These are phyloP conservation scores for Zaprionus kolodkinae DNA, from an alignment of 1,140 invertebrate genomes.

Conservation along the genomic window DNA sequence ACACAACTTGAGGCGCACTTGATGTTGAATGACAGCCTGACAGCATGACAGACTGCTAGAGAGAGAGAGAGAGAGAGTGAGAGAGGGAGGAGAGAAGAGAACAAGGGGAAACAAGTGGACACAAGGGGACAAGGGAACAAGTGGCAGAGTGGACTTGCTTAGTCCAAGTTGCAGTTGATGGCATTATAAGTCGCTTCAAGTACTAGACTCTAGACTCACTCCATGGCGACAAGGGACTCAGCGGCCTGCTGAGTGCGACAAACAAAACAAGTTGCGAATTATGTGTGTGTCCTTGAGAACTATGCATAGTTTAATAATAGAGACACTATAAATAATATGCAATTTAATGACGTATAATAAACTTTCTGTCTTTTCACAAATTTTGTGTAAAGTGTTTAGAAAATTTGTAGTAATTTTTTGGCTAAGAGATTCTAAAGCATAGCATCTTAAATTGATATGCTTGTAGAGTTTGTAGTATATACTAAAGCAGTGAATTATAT, in stretches of 20 bases:
- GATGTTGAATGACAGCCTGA: constrained; percentile 13
- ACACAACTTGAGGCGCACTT: constrained; percentile 32
- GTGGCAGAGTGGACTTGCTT: not conserved
- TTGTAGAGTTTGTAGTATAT: no score
- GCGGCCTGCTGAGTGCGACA: no score
- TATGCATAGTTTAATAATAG: not conserved
- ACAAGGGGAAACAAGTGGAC: not conserved
- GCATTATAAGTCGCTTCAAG: constrained; percentile 3
- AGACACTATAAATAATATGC: not conserved
- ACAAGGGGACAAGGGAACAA: not conserved
- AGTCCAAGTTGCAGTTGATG: not conserved
- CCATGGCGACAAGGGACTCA: not conserved
- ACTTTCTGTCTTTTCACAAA: no score
- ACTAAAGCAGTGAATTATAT: no score
- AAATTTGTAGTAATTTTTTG: no score
- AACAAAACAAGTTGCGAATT: not conserved
- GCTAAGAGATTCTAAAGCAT: no score
- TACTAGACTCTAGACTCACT: not conserved
- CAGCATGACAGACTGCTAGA: no score
- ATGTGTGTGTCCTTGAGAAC: not conserved
- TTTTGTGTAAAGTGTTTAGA: no score
- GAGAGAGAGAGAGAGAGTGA: no score
- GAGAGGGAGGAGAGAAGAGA: not conserved
- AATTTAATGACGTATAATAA: not conserved
- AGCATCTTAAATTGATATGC: no score